Percentiles rank a stretch among this genome's conserved stretches.
Conservation (phyloP, 2,113 vertebrate genomes). For the Amblyopsis rosae region DNA sequence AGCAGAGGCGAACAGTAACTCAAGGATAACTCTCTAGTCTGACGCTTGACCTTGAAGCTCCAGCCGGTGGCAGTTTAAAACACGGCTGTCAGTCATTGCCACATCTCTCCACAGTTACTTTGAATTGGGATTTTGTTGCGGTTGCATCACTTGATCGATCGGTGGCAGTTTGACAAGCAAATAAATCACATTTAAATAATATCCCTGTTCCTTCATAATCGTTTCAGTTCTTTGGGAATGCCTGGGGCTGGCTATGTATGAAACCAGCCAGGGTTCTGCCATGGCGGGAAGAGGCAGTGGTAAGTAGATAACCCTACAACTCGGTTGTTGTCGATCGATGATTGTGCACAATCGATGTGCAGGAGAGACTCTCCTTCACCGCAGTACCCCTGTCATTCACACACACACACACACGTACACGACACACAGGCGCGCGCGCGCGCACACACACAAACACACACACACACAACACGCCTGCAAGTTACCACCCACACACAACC, state of each 20-base stretch:
- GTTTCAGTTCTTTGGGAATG: background rate
- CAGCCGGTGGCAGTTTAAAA: background rate
- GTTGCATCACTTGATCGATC: conserved; percentile 15
- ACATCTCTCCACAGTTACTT: background rate
- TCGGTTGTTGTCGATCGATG: conserved; percentile 55
- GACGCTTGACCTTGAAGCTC: background rate
- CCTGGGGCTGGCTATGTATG: background rate
- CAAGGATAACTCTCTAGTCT: background rate
- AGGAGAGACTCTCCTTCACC: conserved; percentile 17
- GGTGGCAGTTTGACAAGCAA: background rate
- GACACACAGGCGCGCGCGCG: background rate
- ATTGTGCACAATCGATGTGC: conserved; percentile 39
- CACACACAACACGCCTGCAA: conserved; percentile 9
- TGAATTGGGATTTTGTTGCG: background rate
- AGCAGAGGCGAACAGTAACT: background rate
- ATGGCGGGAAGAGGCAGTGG: background rate
- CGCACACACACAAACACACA: background rate
- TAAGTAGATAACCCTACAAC: conserved; percentile 7
- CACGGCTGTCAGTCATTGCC: background rate
- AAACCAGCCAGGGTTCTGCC: background rate
- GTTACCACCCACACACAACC: background rate
- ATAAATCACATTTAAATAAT: conserved; percentile 34
- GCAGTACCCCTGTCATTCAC: conserved; percentile 17
- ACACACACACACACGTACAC: background rate
- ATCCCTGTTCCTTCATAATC: background rate